A percentile compares a stretch with the other conserved stretches of the same genome.
These are phyloP conservation scores for Perdita meconis DNA, from an alignment of 2,888 invertebrate genomes.

Conservation along the genomic window DNA sequence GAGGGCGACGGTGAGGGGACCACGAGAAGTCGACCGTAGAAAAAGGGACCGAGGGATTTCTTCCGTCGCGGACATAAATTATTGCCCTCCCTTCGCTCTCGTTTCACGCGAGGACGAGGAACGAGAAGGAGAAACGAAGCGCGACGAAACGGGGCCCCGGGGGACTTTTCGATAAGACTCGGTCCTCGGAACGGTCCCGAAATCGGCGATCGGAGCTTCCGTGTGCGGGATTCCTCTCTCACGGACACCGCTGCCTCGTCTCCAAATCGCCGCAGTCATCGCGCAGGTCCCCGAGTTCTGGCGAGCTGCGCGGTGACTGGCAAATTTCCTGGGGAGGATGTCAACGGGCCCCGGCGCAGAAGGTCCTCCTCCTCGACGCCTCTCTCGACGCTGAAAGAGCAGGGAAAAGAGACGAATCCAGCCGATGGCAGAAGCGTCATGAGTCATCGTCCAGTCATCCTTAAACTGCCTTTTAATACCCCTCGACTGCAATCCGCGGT, in stretches of 20 bases:
- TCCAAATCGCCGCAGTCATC: constrained; percentile 63
- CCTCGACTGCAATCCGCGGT: constrained; percentile 70
- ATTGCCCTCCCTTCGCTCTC: constrained; percentile 29
- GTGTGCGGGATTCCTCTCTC: constrained; percentile 66
- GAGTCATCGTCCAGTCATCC: constrained; percentile 81
- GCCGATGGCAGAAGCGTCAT: constrained; percentile 64
- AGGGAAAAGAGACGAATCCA: constrained; percentile 46
- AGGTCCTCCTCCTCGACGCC: constrained; percentile 45
- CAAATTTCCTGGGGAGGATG: constrained; percentile 61
- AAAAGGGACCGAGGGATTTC: constrained; percentile 33
- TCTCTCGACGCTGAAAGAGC: constrained; percentile 39
- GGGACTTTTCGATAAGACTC: constrained; percentile 41
- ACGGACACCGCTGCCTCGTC: constrained; percentile 50
- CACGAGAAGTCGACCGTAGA: neutral
- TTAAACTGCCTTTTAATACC: constrained; percentile 82
- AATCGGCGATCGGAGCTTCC: constrained; percentile 61
- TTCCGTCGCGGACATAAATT: constrained; percentile 49
- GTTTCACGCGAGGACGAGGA: neutral
- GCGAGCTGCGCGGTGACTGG: constrained; percentile 66
- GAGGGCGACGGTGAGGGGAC: neutral
- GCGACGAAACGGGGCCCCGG: constrained; percentile 33
- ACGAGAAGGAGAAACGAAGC: constrained; percentile 11
- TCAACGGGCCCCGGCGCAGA: constrained; percentile 63
- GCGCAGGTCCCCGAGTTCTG: constrained; percentile 54
- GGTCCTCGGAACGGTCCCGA: constrained; percentile 21